Base-by-base conservation (phyloP, 2,888 invertebrate genomes). In the Epiperipatus broadwayi region DNA sequence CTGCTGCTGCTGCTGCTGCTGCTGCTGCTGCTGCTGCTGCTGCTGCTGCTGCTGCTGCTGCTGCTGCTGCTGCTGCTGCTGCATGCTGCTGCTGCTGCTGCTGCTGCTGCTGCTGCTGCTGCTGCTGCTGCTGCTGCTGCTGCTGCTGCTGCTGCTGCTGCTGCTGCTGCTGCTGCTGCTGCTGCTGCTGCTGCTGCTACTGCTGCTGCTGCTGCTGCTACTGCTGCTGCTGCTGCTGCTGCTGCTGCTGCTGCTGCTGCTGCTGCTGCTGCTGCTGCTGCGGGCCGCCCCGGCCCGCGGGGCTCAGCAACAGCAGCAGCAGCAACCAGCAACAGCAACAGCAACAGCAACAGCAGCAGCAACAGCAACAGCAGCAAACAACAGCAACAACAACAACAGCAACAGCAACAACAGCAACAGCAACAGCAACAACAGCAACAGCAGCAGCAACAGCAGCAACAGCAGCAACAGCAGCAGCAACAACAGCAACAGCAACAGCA, bases 1-100 rank as follows among this genome's bases (percentile, higher is more conserved):
- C 25, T 25, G 25, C 25, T 25, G 25, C 25, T 25, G 25, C 25
- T 25, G 25, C 25, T 25, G 25, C 25, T 25, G 25, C 25, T 25
- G 25, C 25, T 25, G 25, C n/a, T 25, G 8, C n/a, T 25, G 25
- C n/a, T 25, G 25, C 8, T 25, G 25, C 25, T n/a, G 25, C 25
- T 25, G 25, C 25, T 25, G 25, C 25, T 8, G 25, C n/a, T n/a
- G n/a, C n/a, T n/a, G n/a, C n/a, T 8, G 8, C n/a, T 8, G 8
- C 25, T 8, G 8, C n/a, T 8, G n/a, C n/a, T n/a, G n/a, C n/a
- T n/a, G n/a, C n/a, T n/a, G n/a, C n/a, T n/a, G n/a, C n/a, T n/a
- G n/a, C n/a, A n/a, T n/a, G n/a, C n/a, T n/a, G n/a, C n/a, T n/a
- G n/a, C n/a, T n/a, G n/a, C n/a, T n/a, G n/a, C n/a, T 25, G 25